Percentiles rank a stretch among this genome's conserved stretches.
Evolutionary conservation across 2,888 invertebrate genomes (phyloP).

Genomic region (Rotaria macrura): DNA sequence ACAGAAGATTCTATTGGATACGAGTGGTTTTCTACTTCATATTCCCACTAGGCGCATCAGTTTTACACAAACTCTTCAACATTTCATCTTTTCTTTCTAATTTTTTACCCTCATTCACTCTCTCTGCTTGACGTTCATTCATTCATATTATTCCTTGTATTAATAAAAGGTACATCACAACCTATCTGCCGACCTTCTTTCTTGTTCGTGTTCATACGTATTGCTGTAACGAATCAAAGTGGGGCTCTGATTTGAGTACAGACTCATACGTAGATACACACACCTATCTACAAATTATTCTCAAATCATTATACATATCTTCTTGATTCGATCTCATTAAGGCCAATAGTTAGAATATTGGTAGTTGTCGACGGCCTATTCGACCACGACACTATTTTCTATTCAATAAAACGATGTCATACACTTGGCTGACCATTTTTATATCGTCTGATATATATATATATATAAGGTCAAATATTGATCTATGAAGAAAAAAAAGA

Average conservation of each 20-base stretch:
- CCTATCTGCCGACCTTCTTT: not conserved
- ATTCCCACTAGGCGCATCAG: not conserved
- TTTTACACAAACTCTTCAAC: not conserved
- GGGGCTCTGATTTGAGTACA: not conserved
- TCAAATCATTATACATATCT: not conserved
- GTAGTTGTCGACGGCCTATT: not conserved
- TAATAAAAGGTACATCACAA: not conserved
- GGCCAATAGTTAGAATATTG: not conserved
- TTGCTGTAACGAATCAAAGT: not conserved
- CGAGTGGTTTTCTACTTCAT: not conserved
- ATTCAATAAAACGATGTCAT: not conserved
- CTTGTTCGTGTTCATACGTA: not conserved
- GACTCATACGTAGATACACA: not conserved
- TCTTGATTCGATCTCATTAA: not conserved
- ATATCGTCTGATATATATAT: not conserved
- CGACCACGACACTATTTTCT: not conserved
- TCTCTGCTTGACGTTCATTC: not conserved
- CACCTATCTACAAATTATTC: slow-evolving; percentile 9
- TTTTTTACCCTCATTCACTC: not conserved
- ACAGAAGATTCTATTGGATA: not conserved
- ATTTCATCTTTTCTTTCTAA: not conserved
- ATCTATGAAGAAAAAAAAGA: not conserved
- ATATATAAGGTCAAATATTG: not conserved
- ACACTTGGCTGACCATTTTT: not conserved
- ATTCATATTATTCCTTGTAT: not conserved